Conservation (phyloP, 37 sponge, comb jelly and placozoan species). For the Crambe crambe region DNA sequence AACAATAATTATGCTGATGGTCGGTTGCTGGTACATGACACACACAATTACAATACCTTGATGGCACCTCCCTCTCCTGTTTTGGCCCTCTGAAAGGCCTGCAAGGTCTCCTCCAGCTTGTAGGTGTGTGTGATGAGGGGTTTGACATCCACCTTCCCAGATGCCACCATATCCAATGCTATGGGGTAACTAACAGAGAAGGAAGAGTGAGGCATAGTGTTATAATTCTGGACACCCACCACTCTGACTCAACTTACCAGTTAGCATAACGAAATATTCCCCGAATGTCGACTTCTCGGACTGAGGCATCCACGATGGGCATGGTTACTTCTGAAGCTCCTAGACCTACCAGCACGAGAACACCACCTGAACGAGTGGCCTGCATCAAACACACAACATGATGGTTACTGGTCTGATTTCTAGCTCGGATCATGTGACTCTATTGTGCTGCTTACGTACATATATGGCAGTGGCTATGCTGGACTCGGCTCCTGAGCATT, state of each 20-base stretch:
- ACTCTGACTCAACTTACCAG: conserved; percentile 32
- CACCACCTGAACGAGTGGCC: conserved; percentile 90
- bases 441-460: conserved; percentile 22
- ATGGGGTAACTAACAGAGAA: conserved; percentile 67
- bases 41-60: too few species aligned
- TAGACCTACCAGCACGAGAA: conserved; percentile 85
- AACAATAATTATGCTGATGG: not conserved
- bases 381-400: too few species aligned
- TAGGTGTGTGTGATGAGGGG: conserved; percentile 87
- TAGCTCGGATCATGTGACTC: too few species aligned
- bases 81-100: conserved; percentile 87
- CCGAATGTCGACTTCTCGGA: conserved; percentile 93
- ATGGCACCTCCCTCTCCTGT: conserved; percentile 79
- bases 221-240: not conserved
- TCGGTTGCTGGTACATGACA: not conserved
- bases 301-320: conserved; percentile 90
- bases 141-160: conserved; percentile 79
- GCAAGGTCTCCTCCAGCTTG: conserved; percentile 61
- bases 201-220: not conserved
- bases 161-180: conserved; percentile 86
- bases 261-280: conserved; percentile 93
- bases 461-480: conserved; percentile 75
- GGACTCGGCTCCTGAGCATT: conserved; percentile 82
- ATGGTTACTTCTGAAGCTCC: conserved; percentile 80
- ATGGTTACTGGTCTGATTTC: too few species aligned